phyloP scores from a whole-genome alignment of 2,888 invertebrate genomes.

The Phyllotreta striolata region DNA sequence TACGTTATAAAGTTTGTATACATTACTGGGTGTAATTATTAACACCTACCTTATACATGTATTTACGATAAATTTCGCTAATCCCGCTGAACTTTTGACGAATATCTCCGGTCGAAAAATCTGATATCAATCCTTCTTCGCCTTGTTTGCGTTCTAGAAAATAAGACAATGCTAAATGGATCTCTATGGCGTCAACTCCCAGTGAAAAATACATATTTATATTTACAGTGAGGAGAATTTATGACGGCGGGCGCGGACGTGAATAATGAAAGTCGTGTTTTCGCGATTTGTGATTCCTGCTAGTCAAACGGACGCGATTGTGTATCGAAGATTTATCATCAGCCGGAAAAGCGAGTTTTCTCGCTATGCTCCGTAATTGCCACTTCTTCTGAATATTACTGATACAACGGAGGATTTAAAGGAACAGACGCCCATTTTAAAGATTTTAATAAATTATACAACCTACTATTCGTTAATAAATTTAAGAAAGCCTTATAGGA shows the following conservation, averaged over 20 bases:
- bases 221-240: constrained; percentile 43
- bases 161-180: constrained; percentile 28
- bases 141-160: not conserved
- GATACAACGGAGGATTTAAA: constrained; percentile 32
- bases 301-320: constrained; percentile 52
- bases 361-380: constrained; percentile 55
- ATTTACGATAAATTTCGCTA: not conserved
- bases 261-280: constrained; percentile 49
- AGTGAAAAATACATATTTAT: constrained; percentile 34
- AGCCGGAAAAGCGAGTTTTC: constrained; percentile 49
- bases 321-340: constrained; percentile 56
- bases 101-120: not conserved
- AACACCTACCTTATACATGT: not conserved
- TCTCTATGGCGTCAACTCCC: constrained; percentile 16
- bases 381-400: constrained; percentile 53
- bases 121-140: constrained; percentile 10
- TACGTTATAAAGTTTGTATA: constrained; percentile 22
- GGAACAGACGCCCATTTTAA: no score
- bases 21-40: not conserved
- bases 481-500: no score
- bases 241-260: constrained; percentile 45
- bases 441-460: no score
- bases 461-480: no score
- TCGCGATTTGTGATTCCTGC: constrained; percentile 43
- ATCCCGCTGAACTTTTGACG: not conserved